Evolutionary conservation across 2,888 invertebrate genomes (phyloP), one percentile per base, ranked within the genome.

Genomic region (Phaonia tiefii): DNA sequence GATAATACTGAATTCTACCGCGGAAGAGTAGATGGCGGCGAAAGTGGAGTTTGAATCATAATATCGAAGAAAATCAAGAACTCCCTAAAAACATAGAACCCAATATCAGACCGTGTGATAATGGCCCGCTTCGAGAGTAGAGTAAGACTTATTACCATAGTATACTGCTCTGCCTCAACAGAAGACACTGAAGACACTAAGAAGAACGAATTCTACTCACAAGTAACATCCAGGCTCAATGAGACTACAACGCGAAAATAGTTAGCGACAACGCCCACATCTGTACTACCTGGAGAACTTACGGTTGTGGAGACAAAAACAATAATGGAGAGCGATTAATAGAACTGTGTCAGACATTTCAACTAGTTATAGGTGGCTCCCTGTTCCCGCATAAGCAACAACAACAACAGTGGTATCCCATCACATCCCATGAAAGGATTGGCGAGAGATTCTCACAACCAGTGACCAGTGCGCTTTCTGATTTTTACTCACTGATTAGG

Each of bases 381-480:
- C 5, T 58, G 4, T 58, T 37, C 58, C 58, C 58, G 7, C 49
- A 49, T 49, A n/a, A n/a, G n/a, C n/a, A n/a, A n/a, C n/a, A n/a
- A n/a, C n/a, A n/a, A n/a, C n/a, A n/a, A n/a, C n/a, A n/a, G n/a
- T n/a, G n/a, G n/a, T n/a, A n/a, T n/a, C n/a, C n/a, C n/a, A n/a
- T n/a, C n/a, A n/a, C n/a, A n/a, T n/a, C n/a, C n/a, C n/a, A n/a
- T n/a, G n/a, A n/a, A n/a, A n/a, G n/a, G n/a, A n/a, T n/a, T n/a
- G n/a, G n/a, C n/a, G n/a, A n/a, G n/a, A n/a, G n/a, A n/a, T n/a
- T n/a, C n/a, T n/a, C n/a, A n/a, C n/a, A n/a, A n/a, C n/a, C n/a
- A n/a, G n/a, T n/a, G n/a, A n/a, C n/a, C n/a, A n/a, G n/a, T n/a
- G n/a, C n/a, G n/a, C n/a, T n/a, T n/a, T n/a, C n/a, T n/a, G n/a